These are phyloP conservation scores for Eristalis tenax DNA, from an alignment of 2,888 invertebrate species.

Conservation along the genomic window DNA sequence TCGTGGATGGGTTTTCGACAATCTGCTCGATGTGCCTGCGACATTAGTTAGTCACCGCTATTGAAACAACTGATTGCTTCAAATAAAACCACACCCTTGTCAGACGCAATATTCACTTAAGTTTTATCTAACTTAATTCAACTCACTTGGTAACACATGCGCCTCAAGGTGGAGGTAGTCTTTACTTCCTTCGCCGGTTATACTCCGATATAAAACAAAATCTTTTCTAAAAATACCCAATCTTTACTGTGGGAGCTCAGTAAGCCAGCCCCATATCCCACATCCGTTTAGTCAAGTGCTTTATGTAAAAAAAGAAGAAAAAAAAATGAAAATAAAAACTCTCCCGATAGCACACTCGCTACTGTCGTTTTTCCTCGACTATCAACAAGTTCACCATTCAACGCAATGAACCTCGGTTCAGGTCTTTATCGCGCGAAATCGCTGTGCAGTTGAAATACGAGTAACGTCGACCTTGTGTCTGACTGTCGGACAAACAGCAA, in stretches of 20 bases:
- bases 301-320: neutral
- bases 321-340: neutral
- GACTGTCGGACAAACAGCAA: slow-evolving; percentile 42
- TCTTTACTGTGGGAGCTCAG: slow-evolving; percentile 23
- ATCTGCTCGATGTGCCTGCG: too few relatives aligned
- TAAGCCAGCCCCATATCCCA: slow-evolving; percentile 17
- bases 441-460: neutral
- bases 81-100: too few relatives aligned
- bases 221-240: neutral
- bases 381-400: slow-evolving; percentile 16
- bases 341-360: neutral
- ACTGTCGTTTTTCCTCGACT: neutral
- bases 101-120: too few relatives aligned
- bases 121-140: too few relatives aligned
- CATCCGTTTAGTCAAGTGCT: slow-evolving; percentile 33
- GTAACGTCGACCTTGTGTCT: slow-evolving; percentile 41
- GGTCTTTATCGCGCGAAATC: slow-evolving; percentile 43
- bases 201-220: neutral
- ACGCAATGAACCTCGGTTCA: slow-evolving; percentile 21
- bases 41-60: too few relatives aligned
- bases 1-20: too few relatives aligned
- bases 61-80: too few relatives aligned
- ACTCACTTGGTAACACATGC: too few relatives aligned
- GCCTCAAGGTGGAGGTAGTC: too few relatives aligned
- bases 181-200: neutral